Evolutionary conservation across 2,888 invertebrate species (phyloP).

Genomic region (Acleris holmiana): DNA sequence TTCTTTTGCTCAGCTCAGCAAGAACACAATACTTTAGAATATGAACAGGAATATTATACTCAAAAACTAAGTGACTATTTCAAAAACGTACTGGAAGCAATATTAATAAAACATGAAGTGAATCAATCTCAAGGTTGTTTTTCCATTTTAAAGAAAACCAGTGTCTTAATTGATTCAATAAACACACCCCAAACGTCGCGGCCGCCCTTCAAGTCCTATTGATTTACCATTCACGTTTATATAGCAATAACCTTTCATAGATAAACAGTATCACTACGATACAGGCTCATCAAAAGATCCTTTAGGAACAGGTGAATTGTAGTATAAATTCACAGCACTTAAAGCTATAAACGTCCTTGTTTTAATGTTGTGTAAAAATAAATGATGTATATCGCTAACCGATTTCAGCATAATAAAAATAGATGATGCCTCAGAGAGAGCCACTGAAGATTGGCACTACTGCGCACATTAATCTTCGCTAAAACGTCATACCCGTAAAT

Average conservation of each 20-base stretch:
- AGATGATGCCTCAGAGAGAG: constrained; percentile 1
- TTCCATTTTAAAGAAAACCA: constrained; percentile 9
- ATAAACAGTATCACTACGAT: constrained; percentile 14
- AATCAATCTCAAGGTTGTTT: constrained; percentile 9
- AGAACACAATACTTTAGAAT: too few relatives aligned
- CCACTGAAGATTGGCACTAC: constrained; percentile 13
- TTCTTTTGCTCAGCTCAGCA: too few relatives aligned
- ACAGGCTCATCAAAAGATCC: not conserved
- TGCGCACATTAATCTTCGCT: constrained; percentile 51
- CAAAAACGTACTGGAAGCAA: too few relatives aligned
- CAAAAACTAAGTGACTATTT: too few relatives aligned
- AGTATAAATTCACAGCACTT: not conserved
- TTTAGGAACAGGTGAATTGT: not conserved
- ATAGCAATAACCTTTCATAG: constrained; percentile 12
- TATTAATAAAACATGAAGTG: not conserved
- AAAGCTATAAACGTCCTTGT: too few relatives aligned
- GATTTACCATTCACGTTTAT: constrained; percentile 28
- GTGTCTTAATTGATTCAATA: constrained; percentile 27
- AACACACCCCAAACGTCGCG: constrained; percentile 14
- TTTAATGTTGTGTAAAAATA: too few relatives aligned
- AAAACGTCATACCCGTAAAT: constrained; percentile 61
- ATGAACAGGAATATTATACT: too few relatives aligned
- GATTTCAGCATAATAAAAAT: too few relatives aligned
- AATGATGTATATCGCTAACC: too few relatives aligned
- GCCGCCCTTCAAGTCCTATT: constrained; percentile 21